Evolutionary conservation across 2,113 vertebrate genomes (phyloP), one percentile per base, ranked within the genome.

Genomic region (Oenanthe melanoleuca): DNA sequence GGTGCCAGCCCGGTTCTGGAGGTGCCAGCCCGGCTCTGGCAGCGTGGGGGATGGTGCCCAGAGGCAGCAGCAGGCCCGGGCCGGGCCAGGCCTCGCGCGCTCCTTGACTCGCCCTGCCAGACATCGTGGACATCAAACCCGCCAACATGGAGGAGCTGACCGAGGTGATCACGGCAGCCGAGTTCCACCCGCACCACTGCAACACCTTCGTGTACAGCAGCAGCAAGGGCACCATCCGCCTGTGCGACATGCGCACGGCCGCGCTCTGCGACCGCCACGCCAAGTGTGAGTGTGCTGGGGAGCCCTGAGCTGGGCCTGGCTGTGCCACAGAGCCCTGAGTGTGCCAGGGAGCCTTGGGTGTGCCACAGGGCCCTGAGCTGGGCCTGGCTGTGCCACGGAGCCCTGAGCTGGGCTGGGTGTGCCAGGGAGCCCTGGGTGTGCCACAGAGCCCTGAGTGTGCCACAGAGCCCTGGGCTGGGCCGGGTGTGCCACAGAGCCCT

Each of bases 71-170:
- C n/a, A 2, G 44, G 44, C 34, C 34, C 34, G 34, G 12, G 2
- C 1, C 8, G 53, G n/a, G 9, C 56, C 3, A 12, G 59, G n/a
- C 57, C 14, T 6, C 3, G 7, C 3, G 4, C 44, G 69, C 47
- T 97, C 98, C 98, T 99, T 99, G 97, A 99, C 96, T 47, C 28
- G 1, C n/a, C 84, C 31, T 67, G 95, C 96, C 98, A 99, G 99
- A 99, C 97, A 99, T 99, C 9, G 99, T 99, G 55, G 99, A 99
- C 97, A 99, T 99, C 88, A 99, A 99, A 80, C 99, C 99, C 0
- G 98, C 98, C 96, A 99, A 99, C 98, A 99, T 99, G 99, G 99
- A 99, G 98, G 99, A 99, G 97, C 98, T 99, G 97, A 99, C 99
- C 0, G 99, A 99, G 94, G 99, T 99, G 97, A 99, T 99, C 97